Percentiles rank a stretch among this genome's conserved stretches.
Conservation (phyloP, 2,113 vertebrate genomes). For the Tympanuchus pallidicinctus region DNA sequence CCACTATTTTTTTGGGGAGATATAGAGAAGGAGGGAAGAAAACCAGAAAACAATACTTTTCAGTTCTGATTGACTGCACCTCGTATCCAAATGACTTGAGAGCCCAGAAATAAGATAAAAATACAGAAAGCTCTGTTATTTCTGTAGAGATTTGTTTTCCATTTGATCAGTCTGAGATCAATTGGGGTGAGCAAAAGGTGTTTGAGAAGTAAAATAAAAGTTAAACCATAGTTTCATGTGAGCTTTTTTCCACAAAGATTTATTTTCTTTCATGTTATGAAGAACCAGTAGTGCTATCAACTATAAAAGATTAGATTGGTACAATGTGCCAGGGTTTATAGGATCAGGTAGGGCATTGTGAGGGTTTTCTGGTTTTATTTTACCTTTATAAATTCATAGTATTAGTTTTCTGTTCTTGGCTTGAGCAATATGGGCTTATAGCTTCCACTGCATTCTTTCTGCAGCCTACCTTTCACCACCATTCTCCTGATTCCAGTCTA, state of each 20-base stretch:
- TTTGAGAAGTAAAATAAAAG: conserved; percentile 48
- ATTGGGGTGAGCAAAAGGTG: conserved; percentile 34
- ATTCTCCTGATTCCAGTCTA: background rate
- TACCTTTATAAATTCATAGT: conserved; percentile 22
- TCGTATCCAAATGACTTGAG: conserved; percentile 15
- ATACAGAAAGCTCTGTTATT: conserved; percentile 4
- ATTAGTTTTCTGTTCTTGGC: background rate
- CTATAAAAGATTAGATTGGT: conserved; percentile 26
- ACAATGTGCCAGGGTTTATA: conserved; percentile 15
- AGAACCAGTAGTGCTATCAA: background rate
- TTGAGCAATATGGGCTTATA: background rate
- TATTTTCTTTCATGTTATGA: conserved; percentile 49
- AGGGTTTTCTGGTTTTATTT: conserved; percentile 18
- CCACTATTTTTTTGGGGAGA: background rate
- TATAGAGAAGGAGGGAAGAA: background rate
- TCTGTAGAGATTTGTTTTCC: conserved; percentile 47
- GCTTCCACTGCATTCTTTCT: background rate
- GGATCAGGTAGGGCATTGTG: background rate
- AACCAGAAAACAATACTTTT: conserved; percentile 4
- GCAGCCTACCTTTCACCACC: background rate
- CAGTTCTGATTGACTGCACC: background rate
- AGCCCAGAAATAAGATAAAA: background rate
- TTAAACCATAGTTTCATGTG: conserved; percentile 44
- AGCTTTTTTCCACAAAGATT: conserved; percentile 20
- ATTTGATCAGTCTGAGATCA: conserved; percentile 57